A percentile compares a stretch with the other conserved stretches of the same genome.
phyloP scores from a whole-genome alignment of 2,888 invertebrate genomes.

The Deroplatys truncata region DNA sequence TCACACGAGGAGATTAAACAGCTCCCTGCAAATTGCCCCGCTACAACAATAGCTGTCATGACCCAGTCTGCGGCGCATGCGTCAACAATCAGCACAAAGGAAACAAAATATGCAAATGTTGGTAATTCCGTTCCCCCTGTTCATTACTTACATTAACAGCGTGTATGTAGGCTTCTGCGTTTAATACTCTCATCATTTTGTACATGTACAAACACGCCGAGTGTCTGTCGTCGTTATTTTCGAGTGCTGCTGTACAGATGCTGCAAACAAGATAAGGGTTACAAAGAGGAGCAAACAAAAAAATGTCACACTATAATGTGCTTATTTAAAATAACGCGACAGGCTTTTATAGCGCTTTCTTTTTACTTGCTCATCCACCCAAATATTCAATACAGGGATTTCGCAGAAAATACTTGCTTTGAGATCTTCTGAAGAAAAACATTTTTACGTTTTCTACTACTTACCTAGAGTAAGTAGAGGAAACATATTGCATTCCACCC shows the following conservation, averaged over 20 bases:
- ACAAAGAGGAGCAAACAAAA: not conserved
- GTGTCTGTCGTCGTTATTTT: too few relatives aligned
- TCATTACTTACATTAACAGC: not conserved
- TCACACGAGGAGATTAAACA: not conserved
- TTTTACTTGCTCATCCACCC: too few relatives aligned
- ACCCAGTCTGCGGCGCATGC: not conserved
- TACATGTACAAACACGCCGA: too few relatives aligned
- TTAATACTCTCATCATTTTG: not conserved
- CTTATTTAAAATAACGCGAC: too few relatives aligned
- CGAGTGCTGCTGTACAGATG: not conserved
- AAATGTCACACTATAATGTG: not conserved
- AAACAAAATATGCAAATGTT: not conserved
- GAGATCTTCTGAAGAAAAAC: too few relatives aligned
- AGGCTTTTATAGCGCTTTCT: too few relatives aligned
- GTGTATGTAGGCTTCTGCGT: not conserved
- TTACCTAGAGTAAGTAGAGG: too few relatives aligned
- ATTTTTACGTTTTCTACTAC: too few relatives aligned
- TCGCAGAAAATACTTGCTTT: too few relatives aligned
- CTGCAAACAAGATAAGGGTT: not conserved
- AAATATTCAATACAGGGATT: too few relatives aligned
- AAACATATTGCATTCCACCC: too few relatives aligned
- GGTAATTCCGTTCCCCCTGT: not conserved
- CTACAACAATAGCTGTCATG: not conserved
- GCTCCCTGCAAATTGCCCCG: not conserved
- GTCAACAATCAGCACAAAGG: not conserved